Conservation (phyloP, 2,113 vertebrate species). For the Gymnocephalus cernua region DNA sequence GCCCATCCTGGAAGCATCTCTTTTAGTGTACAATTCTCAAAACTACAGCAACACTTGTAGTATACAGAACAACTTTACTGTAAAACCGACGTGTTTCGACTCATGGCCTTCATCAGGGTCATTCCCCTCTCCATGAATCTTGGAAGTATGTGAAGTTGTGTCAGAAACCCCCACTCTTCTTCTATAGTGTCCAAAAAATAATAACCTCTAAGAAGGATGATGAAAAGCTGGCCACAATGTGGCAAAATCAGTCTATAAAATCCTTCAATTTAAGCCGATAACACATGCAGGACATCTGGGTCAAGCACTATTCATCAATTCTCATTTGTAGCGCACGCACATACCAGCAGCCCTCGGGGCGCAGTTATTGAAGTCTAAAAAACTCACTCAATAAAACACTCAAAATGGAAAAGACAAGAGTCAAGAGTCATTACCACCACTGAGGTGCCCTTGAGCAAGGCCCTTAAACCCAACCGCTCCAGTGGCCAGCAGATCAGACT, state of each 20-base stretch:
- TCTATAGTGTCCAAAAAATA: too few species aligned
- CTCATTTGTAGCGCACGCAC: slow-evolving; percentile 52
- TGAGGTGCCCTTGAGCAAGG: too few species aligned
- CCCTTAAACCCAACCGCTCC: too few species aligned
- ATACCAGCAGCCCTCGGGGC: slow-evolving; percentile 44
- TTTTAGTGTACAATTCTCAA: neutral
- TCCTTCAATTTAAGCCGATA: slow-evolving; percentile 32
- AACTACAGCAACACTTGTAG: too few species aligned
- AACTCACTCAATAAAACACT: slow-evolving; percentile 36
- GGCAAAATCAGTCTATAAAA: slow-evolving; percentile 7
- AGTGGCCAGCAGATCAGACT: too few species aligned
- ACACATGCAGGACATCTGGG: slow-evolving; percentile 52
- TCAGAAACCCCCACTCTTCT: too few species aligned
- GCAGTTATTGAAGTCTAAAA: slow-evolving; percentile 41
- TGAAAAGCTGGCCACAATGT: neutral
- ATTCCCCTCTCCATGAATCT: too few species aligned
- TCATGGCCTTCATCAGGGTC: too few species aligned
- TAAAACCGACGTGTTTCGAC: too few species aligned
- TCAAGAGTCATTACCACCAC: too few species aligned
- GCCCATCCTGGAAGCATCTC: slow-evolving; percentile 47
- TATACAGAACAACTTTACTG: too few species aligned
- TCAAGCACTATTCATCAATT: slow-evolving; percentile 57
- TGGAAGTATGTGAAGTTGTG: too few species aligned
- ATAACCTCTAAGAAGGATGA: slow-evolving; percentile 1
- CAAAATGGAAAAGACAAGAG: slow-evolving; percentile 34